Evolutionary conservation across 2,797 vertebrate species (phyloP), one percentile per base, ranked within the genome.

Genomic region (Silurus aristotelis): DNA sequence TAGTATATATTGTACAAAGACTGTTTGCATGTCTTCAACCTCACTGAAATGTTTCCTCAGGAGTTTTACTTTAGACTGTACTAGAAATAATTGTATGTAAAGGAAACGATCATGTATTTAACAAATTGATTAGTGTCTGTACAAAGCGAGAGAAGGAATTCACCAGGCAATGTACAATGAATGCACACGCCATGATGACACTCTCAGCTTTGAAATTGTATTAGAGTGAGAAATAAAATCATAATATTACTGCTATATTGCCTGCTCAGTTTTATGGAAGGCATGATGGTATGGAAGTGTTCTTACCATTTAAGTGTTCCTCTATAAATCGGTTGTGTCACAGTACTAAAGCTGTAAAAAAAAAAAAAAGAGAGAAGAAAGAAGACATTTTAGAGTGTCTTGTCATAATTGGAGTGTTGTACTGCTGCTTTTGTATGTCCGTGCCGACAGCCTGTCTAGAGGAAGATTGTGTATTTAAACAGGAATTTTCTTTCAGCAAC

Each of bases 401-500:
- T 68, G 31, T 63, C 22, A 17, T 22, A 63, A 72, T 13, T 70
- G 27, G 43, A 15, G 3, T 1, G 70, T 66, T 58, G 12, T 61
- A 15, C 25, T 83, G 80, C 48, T 84, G 64, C 70, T 81, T 86
- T 72, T 82, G 4, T 83, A 70, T 63, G 70, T 86, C 81, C 52
- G 83, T 75, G 55, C 58, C 20, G 46, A 78, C 60, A 64, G 73
- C 60, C 87, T 85, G 89, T 64, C 20, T 22, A 70, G 81, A 82
- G 90, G 85, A 84, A 63, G 67, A 90, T 61, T 48, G 77, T 83
- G 61, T 58, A 83, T 84, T 87, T 87, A 84, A 91, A 91, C 87
- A 90, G 90, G 72, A 80, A 38, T 90, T 90, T 86, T 88, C 80
- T 85, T 90, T 92, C 87, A 85, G 83, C 86, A 85, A 90, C 89